Percentiles rank a stretch among this genome's conserved stretches.
Evolutionary conservation across 1,140 invertebrate species (phyloP).

Genomic region (Drosophila oshimai): DNA sequence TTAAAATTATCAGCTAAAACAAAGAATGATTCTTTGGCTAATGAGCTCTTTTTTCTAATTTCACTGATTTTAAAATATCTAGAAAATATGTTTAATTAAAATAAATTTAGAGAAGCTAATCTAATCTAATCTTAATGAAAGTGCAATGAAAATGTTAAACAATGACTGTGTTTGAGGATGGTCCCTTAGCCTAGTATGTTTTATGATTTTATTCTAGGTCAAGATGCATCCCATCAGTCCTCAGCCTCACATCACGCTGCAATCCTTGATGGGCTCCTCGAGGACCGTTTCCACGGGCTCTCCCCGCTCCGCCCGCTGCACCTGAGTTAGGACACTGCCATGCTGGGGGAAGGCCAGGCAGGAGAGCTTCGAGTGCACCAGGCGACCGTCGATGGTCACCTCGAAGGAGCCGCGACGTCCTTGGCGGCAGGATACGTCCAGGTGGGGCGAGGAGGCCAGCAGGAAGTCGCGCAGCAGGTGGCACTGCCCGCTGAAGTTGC

Average conservation of each 20-base stretch:
- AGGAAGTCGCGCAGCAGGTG: conserved; percentile 67
- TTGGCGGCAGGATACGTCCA: conserved; percentile 59
- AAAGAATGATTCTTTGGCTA: no score
- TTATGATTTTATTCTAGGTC: no score
- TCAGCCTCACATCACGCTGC: conserved; percentile 71
- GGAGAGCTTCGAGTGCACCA: conserved; percentile 86
- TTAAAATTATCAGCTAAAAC: no score
- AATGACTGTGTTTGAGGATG: no score
- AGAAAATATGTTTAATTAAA: no score
- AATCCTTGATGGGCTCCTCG: conserved; percentile 83
- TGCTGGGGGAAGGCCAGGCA: conserved; percentile 85
- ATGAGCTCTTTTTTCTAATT: no score
- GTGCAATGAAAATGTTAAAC: no score
- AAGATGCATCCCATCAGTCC: no score
- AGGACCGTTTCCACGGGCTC: conserved; percentile 79
- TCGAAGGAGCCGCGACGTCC: conserved; percentile 85
- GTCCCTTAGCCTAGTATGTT: no score
- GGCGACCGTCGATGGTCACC: conserved; percentile 84
- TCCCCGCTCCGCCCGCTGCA: conserved; percentile 83
- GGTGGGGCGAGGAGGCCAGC: conserved; percentile 18
- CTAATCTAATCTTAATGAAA: no score
- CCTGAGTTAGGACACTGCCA: conserved; percentile 84
- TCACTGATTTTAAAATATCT: no score
- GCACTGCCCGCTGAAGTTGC: conserved; percentile 77
- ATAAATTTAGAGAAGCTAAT: no score